Evolutionary conservation across 1,140 invertebrate species (phyloP).

Genomic region (Apocrypta bakeri): DNA sequence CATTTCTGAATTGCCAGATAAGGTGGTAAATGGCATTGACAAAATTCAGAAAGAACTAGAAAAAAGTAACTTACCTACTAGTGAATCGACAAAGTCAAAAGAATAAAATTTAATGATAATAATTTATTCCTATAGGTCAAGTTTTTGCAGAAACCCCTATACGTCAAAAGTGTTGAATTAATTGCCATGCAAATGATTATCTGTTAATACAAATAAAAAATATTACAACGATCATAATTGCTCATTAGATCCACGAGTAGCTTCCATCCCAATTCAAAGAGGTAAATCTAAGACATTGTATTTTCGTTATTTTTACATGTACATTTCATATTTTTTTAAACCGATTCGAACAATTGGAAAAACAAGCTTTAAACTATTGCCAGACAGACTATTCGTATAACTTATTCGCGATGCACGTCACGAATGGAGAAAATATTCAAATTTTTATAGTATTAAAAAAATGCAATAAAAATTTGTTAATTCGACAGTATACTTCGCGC

Average conservation of each 20-base stretch:
- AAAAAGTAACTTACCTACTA: conserved; percentile 25
- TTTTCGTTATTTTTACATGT: background rate
- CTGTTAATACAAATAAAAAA: conserved; percentile 1
- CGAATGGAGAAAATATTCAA: no score
- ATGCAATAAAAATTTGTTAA: no score
- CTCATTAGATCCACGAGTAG: background rate
- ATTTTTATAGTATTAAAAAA: no score
- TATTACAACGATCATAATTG: background rate
- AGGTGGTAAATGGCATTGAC: conserved; percentile 53
- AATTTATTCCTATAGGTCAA: conserved; percentile 31
- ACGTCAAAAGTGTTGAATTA: conserved; percentile 1
- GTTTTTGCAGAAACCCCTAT: background rate
- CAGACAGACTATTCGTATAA: no score
- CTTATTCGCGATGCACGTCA: no score
- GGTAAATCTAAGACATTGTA: background rate
- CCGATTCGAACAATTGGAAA: no score
- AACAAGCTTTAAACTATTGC: no score
- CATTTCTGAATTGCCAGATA: conserved; percentile 51
- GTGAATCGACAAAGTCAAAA: background rate
- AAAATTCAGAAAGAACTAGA: conserved; percentile 37
- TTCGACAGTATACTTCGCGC: no score
- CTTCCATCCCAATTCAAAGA: background rate
- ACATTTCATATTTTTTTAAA: background rate
- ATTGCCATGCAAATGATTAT: background rate
- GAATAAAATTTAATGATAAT: conserved; percentile 21